Evolutionary conservation across 2,888 invertebrate species (phyloP), one percentile per base, ranked within the genome.

Genomic region (Orthosia gothica): DNA sequence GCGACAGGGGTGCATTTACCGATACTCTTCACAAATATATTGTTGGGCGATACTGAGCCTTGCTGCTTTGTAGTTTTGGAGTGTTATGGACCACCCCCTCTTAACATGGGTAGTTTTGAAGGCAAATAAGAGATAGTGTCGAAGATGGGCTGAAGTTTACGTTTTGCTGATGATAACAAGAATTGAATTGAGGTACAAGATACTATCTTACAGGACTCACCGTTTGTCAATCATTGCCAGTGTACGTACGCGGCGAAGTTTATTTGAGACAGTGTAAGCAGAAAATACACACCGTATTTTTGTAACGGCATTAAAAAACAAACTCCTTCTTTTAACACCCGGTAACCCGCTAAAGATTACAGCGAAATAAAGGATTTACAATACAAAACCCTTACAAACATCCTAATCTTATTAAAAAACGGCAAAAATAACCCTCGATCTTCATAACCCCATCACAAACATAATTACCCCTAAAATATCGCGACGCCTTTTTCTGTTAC

Each of bases 401-500:
- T 66, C 5, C 52, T 23, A 49, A 70, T 55, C 45, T 54, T 55
- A 79, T 59, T 55, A 18, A 11, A 47, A 23, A 62, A 55, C 49
- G n/a, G 2, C 4, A n/a, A 59, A 72, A 77, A 57, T 47, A 49
- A n/a, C 26, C 32, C 55, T 79, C 64, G 54, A 83, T 81, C 68
- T 73, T 66, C 82, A 84, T 83, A 81, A 80, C 73, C 69, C 73
- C 79, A 86, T 83, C 83, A 77, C 77, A 82, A 71, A 81, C 78
- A 74, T 66, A 78, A 77, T 81, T 83, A 84, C 85, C 85, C 82
- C 80, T 83, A 89, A 90, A 90, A 87, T 89, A 88, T 89, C 86
- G 79, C 83, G 86, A 85, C 84, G 83, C 81, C 88, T 86, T 89
- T 89, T 90, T 89, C 86, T 81, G 70, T 82, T 82, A 84, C 87